Conservation (phyloP, 2,797 vertebrate genomes). For the Tadarida brasiliensis region DNA sequence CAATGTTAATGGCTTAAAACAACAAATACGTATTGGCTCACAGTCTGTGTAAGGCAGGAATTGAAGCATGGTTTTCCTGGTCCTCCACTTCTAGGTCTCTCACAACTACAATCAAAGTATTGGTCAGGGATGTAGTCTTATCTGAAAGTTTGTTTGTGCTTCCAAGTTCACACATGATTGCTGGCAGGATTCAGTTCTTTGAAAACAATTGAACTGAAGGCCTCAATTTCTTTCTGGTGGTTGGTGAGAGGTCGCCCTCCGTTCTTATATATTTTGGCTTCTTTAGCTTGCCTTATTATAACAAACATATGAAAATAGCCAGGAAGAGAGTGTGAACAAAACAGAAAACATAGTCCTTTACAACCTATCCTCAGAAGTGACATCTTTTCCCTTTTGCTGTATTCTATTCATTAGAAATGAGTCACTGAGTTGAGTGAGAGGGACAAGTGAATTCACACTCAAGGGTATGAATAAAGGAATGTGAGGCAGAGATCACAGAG, state of each 20-base stretch:
- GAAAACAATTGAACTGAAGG: not conserved
- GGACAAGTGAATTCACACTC: not conserved
- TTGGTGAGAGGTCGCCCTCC: not conserved
- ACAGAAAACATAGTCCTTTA: not conserved
- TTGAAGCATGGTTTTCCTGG: not conserved
- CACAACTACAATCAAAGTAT: not conserved
- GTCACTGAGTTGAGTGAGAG: not conserved
- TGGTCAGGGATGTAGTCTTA: not conserved
- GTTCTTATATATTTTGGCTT: not conserved
- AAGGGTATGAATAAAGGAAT: not conserved
- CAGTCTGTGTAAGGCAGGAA: not conserved
- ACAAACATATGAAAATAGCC: not conserved
- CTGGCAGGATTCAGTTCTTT: not conserved
- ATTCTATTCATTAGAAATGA: not conserved
- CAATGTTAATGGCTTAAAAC: not conserved
- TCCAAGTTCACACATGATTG: not conserved
- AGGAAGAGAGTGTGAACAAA: not conserved
- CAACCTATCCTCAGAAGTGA: not conserved
- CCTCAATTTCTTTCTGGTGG: not conserved
- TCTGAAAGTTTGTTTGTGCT: not conserved
- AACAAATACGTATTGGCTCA: not conserved
- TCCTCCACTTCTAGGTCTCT: not conserved
- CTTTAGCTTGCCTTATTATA: not conserved
- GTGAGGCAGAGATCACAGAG: not conserved
- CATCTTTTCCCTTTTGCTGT: not conserved